A percentile compares a stretch with the other conserved stretches of the same genome.
These are phyloP conservation scores for Nannobrachium achirus DNA, from an alignment of 2,113 vertebrate species.

Conservation along the genomic window DNA sequence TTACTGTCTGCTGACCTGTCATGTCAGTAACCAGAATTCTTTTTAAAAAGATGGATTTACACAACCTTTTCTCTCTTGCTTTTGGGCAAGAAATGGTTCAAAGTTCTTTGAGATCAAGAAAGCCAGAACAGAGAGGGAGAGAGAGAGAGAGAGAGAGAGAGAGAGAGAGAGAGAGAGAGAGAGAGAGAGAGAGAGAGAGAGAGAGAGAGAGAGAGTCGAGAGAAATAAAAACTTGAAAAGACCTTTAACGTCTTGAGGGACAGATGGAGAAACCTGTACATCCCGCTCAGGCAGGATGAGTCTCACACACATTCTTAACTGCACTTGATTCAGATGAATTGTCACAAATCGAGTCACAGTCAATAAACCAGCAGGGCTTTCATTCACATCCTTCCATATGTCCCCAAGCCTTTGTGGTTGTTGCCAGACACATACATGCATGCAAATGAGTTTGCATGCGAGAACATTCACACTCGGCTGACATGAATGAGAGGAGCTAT, in stretches of 20 bases:
- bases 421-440: neutral
- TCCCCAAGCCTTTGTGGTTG: neutral
- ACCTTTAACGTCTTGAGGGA: too few species aligned
- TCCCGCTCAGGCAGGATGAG: too few species aligned
- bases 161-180: fast-evolving
- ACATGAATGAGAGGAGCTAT: neutral
- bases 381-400: conserved; percentile 9
- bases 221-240: too few species aligned
- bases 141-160: neutral
- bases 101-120: neutral
- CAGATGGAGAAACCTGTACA: too few species aligned
- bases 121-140: neutral
- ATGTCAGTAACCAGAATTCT: conserved; percentile 11
- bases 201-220: too few species aligned
- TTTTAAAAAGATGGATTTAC: neutral
- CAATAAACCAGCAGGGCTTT: conserved; percentile 19
- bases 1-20: neutral
- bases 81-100: conserved; percentile 1
- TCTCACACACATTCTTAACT: neutral
- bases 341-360: conserved; percentile 2
- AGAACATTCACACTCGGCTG: too few species aligned
- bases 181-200: too few species aligned
- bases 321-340: neutral
- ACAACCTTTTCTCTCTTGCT: too few species aligned
- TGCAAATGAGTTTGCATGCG: neutral